These are phyloP conservation scores for Leptogaster cylindrica DNA, from an alignment of 2,888 invertebrate genomes.

Conservation along the genomic window DNA sequence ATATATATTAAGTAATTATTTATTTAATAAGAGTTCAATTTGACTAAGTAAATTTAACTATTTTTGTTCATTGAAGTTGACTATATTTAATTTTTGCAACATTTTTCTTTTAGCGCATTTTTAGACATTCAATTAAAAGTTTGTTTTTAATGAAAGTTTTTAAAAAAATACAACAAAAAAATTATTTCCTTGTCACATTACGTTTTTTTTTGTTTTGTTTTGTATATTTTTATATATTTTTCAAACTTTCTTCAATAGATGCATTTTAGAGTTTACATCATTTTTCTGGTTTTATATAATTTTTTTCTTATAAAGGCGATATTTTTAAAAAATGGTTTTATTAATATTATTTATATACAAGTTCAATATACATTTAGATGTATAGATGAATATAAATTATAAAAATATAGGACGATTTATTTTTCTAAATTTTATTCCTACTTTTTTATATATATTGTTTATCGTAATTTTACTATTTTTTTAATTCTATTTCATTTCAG, in stretches of 20 bases:
- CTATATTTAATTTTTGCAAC: constrained; percentile 23
- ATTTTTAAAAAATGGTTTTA: constrained; percentile 45
- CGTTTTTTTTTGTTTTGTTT: constrained; percentile 22
- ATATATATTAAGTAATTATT: constrained; percentile 37
- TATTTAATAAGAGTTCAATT: constrained; percentile 45
- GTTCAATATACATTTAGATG: constrained; percentile 43
- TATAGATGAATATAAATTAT: constrained; percentile 46
- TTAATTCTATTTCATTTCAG: constrained; percentile 24
- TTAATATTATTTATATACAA: constrained; percentile 41
- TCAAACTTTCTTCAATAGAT: constrained; percentile 37
- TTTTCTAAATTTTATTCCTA: constrained; percentile 33
- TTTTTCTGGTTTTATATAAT: constrained; percentile 30
- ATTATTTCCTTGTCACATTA: too few relatives aligned
- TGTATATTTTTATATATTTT: constrained; percentile 15
- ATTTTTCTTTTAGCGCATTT: constrained; percentile 28
- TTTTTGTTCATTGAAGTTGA: constrained; percentile 42
- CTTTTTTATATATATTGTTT: constrained; percentile 8
- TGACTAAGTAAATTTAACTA: constrained; percentile 47
- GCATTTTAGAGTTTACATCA: constrained; percentile 26
- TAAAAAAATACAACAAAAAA: constrained; percentile 43
- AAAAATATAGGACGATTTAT: constrained; percentile 47
- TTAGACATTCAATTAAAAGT: constrained; percentile 14
- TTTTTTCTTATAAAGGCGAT: constrained; percentile 47
- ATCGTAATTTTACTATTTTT: constrained; percentile 29
- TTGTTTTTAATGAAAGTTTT: constrained; percentile 40